Evolutionary conservation across 2,113 vertebrate species (phyloP), one percentile per base, ranked within the genome.

Genomic region (Phylloscopus trochiloides): DNA sequence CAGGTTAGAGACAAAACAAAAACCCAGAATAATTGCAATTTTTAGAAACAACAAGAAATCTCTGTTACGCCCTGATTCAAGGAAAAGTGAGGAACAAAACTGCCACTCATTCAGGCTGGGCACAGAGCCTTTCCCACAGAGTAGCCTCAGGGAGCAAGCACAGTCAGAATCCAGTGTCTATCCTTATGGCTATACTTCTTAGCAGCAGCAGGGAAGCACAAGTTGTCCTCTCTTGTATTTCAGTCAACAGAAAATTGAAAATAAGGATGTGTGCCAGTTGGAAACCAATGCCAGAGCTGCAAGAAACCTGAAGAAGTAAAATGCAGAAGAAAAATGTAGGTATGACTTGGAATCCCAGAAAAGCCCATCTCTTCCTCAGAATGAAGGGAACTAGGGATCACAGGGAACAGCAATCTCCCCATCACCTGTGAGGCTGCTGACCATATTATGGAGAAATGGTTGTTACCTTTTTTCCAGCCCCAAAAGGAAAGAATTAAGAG

Each of bases 401-500:
- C 47, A 43, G 20, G 57, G 24, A 12, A 38, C 34, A 71, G 34
- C 19, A 59, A 12, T 32, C 13, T 59, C 31, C 10, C 16, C 5
- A 4, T 61, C n/a, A 63, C 15, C 22, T 40, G 3, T 9, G 42
- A 66, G 51, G 22, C 25, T 91, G 66, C 54, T 82, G 66, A 45
- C n/a, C 17, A 17, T 45, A 14, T 36, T 47, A 21, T 59, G 26
- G 29, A 87, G 34, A 67, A 88, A 92, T 34, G 38, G 6, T 26
- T 66, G 51, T 45, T 65, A n/a, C 26, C 22, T 93, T 88, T 73
- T 36, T 36, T 61, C 54, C 72, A 57, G 12, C 57, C 62, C 54
- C 58, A 58, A 73, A 82, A 71, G 57, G 78, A 93, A 88, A 92
- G 40, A 92, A 92, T 86, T 72, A 79, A 85, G 57, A 79, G 10